Evolutionary conservation across 2,113 vertebrate genomes (phyloP).

Genomic region (Eulemur rufifrons): DNA sequence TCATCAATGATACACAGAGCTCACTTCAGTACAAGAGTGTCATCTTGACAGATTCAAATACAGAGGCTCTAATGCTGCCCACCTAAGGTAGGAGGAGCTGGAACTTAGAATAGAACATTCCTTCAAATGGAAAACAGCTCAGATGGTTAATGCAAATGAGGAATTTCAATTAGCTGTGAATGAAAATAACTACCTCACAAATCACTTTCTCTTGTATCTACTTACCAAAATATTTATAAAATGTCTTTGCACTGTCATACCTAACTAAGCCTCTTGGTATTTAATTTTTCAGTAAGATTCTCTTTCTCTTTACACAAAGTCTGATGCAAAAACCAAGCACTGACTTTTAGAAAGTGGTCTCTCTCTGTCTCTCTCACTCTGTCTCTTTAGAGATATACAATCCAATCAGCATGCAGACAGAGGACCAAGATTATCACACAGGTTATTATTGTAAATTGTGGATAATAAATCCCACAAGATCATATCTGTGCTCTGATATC

Average conservation of each 20-base stretch:
- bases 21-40: not conserved
- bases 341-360: not conserved
- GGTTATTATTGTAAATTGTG: not conserved
- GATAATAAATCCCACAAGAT: not conserved
- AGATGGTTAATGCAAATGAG: constrained; percentile 21
- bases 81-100: not conserved
- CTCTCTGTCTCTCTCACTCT: not conserved
- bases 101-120: constrained; percentile 14
- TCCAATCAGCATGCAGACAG: not conserved
- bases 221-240: constrained; percentile 55
- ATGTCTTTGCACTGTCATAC: constrained; percentile 10
- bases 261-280: constrained; percentile 46
- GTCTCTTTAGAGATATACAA: not conserved
- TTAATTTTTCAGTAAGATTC: constrained; percentile 14
- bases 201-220: constrained; percentile 15
- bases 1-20: not conserved
- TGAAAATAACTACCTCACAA: not conserved
- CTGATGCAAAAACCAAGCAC: not conserved
- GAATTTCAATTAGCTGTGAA: not conserved
- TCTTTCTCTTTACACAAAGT: constrained; percentile 1
- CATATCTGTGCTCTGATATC: not conserved
- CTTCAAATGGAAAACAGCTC: constrained; percentile 27
- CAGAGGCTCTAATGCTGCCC: not conserved
- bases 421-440: not conserved
- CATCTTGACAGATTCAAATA: not conserved